These are phyloP conservation scores for Tineola bisselliella DNA, from an alignment of 2,888 invertebrate species.

Conservation along the genomic window DNA sequence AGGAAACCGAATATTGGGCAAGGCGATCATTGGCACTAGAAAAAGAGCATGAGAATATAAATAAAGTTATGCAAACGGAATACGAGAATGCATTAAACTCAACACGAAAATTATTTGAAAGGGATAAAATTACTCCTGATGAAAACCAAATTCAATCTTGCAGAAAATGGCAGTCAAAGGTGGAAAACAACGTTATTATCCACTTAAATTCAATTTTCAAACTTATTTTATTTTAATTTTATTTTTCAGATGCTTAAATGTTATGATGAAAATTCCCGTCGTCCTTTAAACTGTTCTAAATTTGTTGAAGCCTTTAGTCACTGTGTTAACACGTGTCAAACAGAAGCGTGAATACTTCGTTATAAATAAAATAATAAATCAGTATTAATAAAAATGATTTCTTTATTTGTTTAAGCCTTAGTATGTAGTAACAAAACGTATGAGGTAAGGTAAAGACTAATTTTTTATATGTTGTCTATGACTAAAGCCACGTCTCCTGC, in stretches of 20 bases:
- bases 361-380: no score
- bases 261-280: slow-evolving; percentile 52
- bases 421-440: no score
- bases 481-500: no score
- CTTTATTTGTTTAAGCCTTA: no score
- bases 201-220: no score
- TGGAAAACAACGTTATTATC: no score
- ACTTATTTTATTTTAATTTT: slow-evolving; percentile 17
- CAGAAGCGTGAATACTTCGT: background rate
- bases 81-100: slow-evolving; percentile 46
- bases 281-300: slow-evolving; percentile 45
- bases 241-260: slow-evolving; percentile 48
- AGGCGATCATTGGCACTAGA: slow-evolving; percentile 46
- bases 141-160: slow-evolving; percentile 48
- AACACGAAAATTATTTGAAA: slow-evolving; percentile 32
- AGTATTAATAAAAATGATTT: no score
- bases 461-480: no score
- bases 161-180: slow-evolving; percentile 46
- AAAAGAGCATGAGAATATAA: slow-evolving; percentile 50
- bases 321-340: slow-evolving; percentile 37
- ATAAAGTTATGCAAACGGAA: slow-evolving; percentile 49
- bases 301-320: slow-evolving; percentile 49
- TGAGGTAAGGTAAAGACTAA: no score
- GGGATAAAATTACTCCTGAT: slow-evolving; percentile 33
- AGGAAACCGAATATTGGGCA: slow-evolving; percentile 44